Base-by-base conservation (phyloP, 2,888 invertebrate species). In the Petrophora chlorosata region DNA sequence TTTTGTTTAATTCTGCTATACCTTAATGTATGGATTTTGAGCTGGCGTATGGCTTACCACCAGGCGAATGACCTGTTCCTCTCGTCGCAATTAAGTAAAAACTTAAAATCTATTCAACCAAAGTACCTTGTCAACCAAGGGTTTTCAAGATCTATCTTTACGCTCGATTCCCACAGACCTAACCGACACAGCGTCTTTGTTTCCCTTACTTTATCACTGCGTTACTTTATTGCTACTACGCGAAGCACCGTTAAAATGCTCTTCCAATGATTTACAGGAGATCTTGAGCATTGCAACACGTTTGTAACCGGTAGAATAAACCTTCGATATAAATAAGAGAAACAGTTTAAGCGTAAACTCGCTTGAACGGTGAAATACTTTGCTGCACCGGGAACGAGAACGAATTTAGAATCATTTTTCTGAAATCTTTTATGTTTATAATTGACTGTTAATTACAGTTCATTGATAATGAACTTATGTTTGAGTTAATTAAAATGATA, bases 351-450 rank as follows among this genome's bases (percentile, higher is more conserved):
- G 9, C 29, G n/a, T n/a, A n/a, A n/a, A n/a, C n/a, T n/a, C n/a
- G n/a, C n/a, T n/a, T n/a, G n/a, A n/a, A n/a, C n/a, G n/a, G n/a
- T 19, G 12, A 5, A 28, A 29, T 36, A 44, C 43, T 44, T 44
- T 35, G 43, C 30, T 30, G 43, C 23, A 9, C 26, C 3, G 14
- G 8, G 12, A 3, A 26, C 16, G 32, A 8, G 9, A 16, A 10
- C 3, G 16, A 16, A 1, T 9, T 10, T 13, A 26, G 28, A 23
- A 23, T 23, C 1, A n/a, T n/a, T n/a, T n/a, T n/a, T n/a, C n/a
- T n/a, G n/a, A n/a, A n/a, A n/a, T n/a, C n/a, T n/a, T n/a, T n/a
- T n/a, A n/a, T n/a, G n/a, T n/a, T n/a, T n/a, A n/a, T n/a, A n/a
- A n/a, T n/a, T n/a, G n/a, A n/a, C n/a, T n/a, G n/a, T n/a, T n/a